Percentiles rank a stretch among this genome's conserved stretches.
These are phyloP conservation scores for Larimichthys crocea DNA, from an alignment of 2,113 vertebrate genomes.

Conservation along the genomic window DNA sequence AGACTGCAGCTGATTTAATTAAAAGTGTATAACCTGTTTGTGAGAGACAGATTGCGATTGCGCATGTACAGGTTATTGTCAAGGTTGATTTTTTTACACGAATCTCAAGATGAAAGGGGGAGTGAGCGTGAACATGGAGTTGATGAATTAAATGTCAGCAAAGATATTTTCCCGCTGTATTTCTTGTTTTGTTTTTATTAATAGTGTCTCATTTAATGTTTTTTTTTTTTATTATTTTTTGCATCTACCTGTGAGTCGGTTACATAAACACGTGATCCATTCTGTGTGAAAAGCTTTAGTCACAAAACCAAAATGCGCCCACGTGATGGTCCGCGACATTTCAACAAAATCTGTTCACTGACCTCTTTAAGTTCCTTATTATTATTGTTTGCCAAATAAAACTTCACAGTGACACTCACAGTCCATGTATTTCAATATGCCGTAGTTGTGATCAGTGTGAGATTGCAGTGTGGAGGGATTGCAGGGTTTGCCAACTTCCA, in stretches of 20 bases:
- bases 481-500: constrained; percentile 61
- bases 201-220: background rate
- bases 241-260: background rate
- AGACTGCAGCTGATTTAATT: background rate
- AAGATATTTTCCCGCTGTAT: background rate
- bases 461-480: constrained; percentile 29
- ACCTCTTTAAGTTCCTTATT: background rate
- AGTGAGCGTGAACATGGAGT: background rate
- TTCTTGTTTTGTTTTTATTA: background rate
- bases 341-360: background rate
- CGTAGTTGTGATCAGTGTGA: constrained; percentile 28
- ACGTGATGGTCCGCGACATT: background rate
- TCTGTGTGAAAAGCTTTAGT: background rate
- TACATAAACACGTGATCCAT: background rate
- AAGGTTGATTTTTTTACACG: background rate
- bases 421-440: constrained; percentile 4
- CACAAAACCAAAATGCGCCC: background rate
- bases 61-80: background rate
- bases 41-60: background rate
- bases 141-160: background rate
- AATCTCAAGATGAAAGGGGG: background rate
- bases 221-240: background rate
- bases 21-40: background rate
- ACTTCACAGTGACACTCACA: background rate
- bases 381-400: constrained; percentile 26